Percentiles rank a stretch among this genome's conserved stretches.
Conservation (phyloP, 2,888 invertebrate species). For the Acleris cristana region DNA sequence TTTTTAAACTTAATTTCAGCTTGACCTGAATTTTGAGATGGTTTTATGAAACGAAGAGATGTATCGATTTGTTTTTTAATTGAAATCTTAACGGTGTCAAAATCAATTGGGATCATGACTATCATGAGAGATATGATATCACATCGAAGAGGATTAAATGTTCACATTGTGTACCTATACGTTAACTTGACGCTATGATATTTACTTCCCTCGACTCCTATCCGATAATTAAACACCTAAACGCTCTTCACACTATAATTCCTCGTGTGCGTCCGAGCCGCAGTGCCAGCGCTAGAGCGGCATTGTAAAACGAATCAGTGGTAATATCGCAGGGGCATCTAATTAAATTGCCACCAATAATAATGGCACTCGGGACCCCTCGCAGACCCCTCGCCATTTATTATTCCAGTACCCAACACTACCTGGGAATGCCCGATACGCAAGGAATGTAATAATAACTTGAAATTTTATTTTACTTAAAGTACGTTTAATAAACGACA, state of each 20-base stretch:
- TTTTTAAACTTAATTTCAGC: constrained; percentile 72
- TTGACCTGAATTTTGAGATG: constrained; percentile 52
- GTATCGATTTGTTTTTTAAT: constrained; percentile 25
- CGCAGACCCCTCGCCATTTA: constrained; percentile 77
- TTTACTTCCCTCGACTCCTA: no score
- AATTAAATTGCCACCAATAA: constrained; percentile 83
- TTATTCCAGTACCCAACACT: constrained; percentile 65
- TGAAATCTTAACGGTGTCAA: background rate
- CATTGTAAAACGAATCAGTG: constrained; percentile 81
- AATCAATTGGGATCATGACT: no score
- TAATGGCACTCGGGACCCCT: constrained; percentile 78
- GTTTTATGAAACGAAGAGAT: constrained; percentile 28
- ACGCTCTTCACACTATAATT: background rate
- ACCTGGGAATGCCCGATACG: constrained; percentile 37
- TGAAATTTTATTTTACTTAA: constrained; percentile 36
- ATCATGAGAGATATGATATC: no score
- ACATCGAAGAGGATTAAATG: no score
- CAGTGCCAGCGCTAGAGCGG: constrained; percentile 65
- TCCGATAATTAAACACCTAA: no score
- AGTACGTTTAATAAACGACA: constrained; percentile 38
- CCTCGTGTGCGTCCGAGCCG: constrained; percentile 1
- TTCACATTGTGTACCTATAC: no score
- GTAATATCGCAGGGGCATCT: constrained; percentile 80
- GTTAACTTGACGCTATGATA: no score
- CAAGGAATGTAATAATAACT: constrained; percentile 38